These are phyloP conservation scores for Eristalis arbustorum DNA, from an alignment of 2,888 invertebrate species.

Conservation along the genomic window DNA sequence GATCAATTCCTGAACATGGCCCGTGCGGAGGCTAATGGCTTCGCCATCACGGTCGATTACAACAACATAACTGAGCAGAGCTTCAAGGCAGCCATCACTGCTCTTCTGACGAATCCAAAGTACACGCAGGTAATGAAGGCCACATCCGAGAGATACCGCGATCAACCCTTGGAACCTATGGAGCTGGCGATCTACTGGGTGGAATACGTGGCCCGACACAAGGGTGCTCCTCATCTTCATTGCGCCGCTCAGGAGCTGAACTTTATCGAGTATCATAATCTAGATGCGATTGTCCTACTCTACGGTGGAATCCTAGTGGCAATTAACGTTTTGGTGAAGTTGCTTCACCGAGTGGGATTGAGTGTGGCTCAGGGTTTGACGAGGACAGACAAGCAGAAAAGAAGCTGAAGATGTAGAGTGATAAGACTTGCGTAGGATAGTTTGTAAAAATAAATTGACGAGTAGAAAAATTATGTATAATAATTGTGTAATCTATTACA, in stretches of 20 bases:
- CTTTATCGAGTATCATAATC: conserved; percentile 73
- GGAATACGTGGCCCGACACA: conserved; percentile 76
- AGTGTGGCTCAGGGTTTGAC: neutral
- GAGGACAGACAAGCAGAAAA: neutral
- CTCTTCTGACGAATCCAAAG: conserved; percentile 71
- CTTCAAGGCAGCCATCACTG: conserved; percentile 70
- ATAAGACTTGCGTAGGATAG: neutral
- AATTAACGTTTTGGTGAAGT: conserved; percentile 1
- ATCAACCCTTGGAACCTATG: conserved; percentile 76
- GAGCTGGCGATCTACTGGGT: conserved; percentile 78
- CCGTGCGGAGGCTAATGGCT: conserved; percentile 79
- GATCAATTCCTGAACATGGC: conserved; percentile 82
- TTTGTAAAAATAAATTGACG: neutral
- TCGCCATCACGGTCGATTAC: conserved; percentile 78
- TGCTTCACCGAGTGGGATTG: neutral
- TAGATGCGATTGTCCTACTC: conserved; percentile 74
- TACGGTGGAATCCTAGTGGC: conserved; percentile 43
- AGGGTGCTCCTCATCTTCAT: conserved; percentile 76
- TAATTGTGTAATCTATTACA: too few species aligned
- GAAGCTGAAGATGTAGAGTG: neutral
- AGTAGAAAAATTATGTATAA: too few species aligned
- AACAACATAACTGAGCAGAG: conserved; percentile 75
- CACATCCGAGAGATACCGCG: conserved; percentile 74
- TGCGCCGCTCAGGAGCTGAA: conserved; percentile 76
- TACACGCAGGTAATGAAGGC: conserved; percentile 69